Base-by-base conservation (phyloP, 2,888 invertebrate species). In the Andrena camellia region DNA sequence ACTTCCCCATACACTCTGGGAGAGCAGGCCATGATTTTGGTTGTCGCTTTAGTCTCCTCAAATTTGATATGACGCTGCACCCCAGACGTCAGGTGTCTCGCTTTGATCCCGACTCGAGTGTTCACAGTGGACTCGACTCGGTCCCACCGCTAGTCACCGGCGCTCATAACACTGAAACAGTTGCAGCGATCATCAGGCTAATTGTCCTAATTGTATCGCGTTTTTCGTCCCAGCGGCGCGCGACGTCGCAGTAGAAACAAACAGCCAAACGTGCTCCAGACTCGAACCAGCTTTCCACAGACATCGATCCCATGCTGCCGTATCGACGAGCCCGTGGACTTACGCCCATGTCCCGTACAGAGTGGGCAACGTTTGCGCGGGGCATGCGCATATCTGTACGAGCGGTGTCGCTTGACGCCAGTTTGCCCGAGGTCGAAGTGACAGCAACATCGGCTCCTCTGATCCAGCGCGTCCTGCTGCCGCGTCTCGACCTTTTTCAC, bases 401-500 rank as follows among this genome's bases (percentile, higher is more conserved):
- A 77, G 81, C 88, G 86, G 86, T 85, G 90, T 89, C 88, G 86
- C 87, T 89, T 87, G 91, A 92, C 92, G 92, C 92, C 93, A 94
- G 94, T 93, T 91, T 91, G 93, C 93, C 94, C 93, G 92, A 92
- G 92, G 91, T 92, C 90, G 92, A 91, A 92, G 92, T 90, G 89
- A 91, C 91, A 92, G 87, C 88, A 91, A 92, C 91, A 90, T 92
- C 90, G 89, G 88, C 81, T 84, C 48, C 76, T 70, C 74, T 78
- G 77, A 59, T 84, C 78, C 73, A 69, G 59, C 80, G 74, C 57
- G 69, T 75, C 62, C 42, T 82, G 72, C 75, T 31, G 62, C 68
- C 64, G 67, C 60, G 78, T 78, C 75, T 59, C 78, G 70, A 68
- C 50, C 54, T 81, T 68, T 63, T 69, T 68, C 72, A 64, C 68